Base-by-base conservation (phyloP, 2,888 invertebrate species). In the Pelosia muscerda region DNA sequence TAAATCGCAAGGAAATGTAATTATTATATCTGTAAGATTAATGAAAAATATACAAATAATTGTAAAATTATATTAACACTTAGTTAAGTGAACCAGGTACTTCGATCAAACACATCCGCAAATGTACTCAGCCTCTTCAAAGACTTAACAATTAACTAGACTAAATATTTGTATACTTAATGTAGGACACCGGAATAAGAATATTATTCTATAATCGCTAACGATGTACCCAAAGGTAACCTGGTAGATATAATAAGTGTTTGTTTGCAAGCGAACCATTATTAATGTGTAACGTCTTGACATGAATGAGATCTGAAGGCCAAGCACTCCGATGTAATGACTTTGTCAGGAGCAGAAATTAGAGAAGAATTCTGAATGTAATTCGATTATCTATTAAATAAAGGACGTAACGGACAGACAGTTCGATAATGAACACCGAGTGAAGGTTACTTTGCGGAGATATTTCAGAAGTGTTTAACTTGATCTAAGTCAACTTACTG, bases 341-440 rank as follows among this genome's bases (percentile, higher is more conserved):
- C 72, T 76, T 76, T 78, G 76, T 76, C 79, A 76, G 69, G 68
- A 74, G 31, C 79, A 78, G 77, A 72, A 74, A 66, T 78, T 66
- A 72, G 26, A 61, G 69, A 72, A 67, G 79, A 78, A 78, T 71
- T 23, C 61, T 19, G 68, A 72, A 61, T 57, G 65, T 74, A 74
- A 77, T 78, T 78, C 74, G 74, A 72, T 78, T 77, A 68, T 74
- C 67, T 72, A 60, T 15, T 66, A 74, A 68, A 78, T 69, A 74
- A 70, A 68, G 23, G 54, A 42, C 57, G 42, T 31, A 26, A 67
- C 56, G 57, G 61, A 62, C 66, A 66, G 72, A 70, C 71, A 61
- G 65, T 59, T 66, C 73, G 57, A 66, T 62, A 69, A 63, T 63
- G 67, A 64, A 73, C 64, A 68, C 63, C 66, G 61, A 53, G 8